Conservation (phyloP, 2,113 vertebrate genomes). For the Lampris incognitus region DNA sequence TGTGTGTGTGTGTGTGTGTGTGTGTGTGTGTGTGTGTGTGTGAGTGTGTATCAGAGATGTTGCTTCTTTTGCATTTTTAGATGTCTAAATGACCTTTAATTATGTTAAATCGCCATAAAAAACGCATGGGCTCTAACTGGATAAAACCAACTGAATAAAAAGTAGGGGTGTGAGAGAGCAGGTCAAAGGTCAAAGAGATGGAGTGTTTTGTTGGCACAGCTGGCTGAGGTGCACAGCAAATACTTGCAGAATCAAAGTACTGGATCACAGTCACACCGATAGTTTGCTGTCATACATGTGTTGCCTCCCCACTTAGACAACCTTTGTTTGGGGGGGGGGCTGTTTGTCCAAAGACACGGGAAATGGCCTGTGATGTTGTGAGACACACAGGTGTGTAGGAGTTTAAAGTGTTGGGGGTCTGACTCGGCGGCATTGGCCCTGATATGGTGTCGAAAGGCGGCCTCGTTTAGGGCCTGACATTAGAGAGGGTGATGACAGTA, state of each 20-base stretch:
- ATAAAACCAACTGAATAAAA: too few species aligned
- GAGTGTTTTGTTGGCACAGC: too few species aligned
- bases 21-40: constrained; percentile 20
- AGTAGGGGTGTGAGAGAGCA: too few species aligned
- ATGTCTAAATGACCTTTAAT: constrained; percentile 42
- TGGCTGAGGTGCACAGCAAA: too few species aligned
- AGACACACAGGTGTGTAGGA: constrained; percentile 76
- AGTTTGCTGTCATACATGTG: too few species aligned
- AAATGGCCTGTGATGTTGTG: constrained; percentile 75
- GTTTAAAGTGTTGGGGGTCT: constrained; percentile 56
- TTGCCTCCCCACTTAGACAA: too few species aligned
- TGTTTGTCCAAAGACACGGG: constrained; percentile 67
- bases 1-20: constrained; percentile 26
- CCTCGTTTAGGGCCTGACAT: constrained; percentile 76
- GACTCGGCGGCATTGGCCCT: constrained; percentile 31
- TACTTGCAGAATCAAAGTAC: too few species aligned
- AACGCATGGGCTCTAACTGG: too few species aligned
- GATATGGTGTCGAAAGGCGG: constrained; percentile 74
- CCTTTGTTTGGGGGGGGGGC: constrained; percentile 53
- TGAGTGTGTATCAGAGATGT: constrained; percentile 11
- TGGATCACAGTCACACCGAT: too few species aligned
- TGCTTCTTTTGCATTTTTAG: constrained; percentile 1
- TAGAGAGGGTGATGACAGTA: constrained; percentile 87
- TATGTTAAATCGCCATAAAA: constrained; percentile 12
- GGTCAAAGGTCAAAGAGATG: too few species aligned